phyloP scores from a whole-genome alignment of 1,140 invertebrate genomes.

The Drosophila lowei region DNA sequence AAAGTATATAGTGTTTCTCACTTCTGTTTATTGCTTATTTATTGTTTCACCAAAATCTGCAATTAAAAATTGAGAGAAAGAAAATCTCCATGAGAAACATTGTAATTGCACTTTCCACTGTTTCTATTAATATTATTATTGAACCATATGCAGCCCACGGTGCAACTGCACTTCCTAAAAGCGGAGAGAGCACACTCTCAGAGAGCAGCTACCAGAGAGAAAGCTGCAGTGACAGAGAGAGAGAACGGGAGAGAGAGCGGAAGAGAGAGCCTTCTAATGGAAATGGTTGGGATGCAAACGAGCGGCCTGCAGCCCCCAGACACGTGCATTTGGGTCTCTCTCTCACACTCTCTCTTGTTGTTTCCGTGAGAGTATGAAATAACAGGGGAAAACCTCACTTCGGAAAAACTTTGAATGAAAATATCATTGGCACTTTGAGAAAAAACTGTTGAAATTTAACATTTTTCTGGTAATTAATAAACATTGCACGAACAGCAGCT shows the following conservation, averaged over 20 bases:
- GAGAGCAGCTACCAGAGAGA: constrained; percentile 3
- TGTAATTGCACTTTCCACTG: constrained; percentile 16
- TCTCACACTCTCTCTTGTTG: constrained; percentile 21
- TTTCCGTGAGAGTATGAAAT: constrained; percentile 18
- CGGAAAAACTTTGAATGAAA: constrained; percentile 63
- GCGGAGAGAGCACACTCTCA: constrained; percentile 10
- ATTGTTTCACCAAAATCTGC: constrained; percentile 37
- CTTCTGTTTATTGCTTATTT: constrained; percentile 20
- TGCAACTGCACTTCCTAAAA: constrained; percentile 52
- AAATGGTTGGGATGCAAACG: constrained; percentile 45
- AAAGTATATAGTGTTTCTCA: constrained; percentile 6
- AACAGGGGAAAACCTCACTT: constrained; percentile 15
- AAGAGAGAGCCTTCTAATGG: constrained; percentile 29
- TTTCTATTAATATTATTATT: constrained; percentile 6
- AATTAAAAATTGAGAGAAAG: constrained; percentile 20
- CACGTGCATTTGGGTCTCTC: constrained; percentile 59
- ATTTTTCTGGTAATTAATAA: constrained; percentile 38
- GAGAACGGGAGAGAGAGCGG: constrained; percentile 12
- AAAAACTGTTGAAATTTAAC: constrained; percentile 25
- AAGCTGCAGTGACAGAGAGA: constrained; percentile 28
- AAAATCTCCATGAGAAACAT: constrained; percentile 4
- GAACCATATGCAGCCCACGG: constrained; percentile 46
- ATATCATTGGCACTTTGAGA: constrained; percentile 14
- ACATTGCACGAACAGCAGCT: constrained; percentile 43
- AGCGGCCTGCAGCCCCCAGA: constrained; percentile 29